Evolutionary conservation across 2,888 invertebrate genomes (phyloP), one percentile per base, ranked within the genome.

Genomic region (Brenthis ino): DNA sequence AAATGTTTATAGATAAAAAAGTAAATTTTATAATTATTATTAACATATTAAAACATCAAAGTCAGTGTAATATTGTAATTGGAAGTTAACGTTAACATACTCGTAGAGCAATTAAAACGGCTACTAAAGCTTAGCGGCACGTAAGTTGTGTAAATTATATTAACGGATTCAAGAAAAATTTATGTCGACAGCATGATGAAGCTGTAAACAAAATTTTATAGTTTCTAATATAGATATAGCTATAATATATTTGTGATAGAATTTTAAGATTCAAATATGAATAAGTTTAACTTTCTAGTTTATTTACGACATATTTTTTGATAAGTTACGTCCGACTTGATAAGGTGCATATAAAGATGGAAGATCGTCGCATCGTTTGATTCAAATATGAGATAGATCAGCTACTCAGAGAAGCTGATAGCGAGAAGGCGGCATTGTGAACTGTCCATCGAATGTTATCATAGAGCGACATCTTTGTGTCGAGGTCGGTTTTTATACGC

Each of bases 401-500:
- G 6, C n/a, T 16, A 8, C n/a, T 6, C 20, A 33, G 37, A 3
- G 81, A 80, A 77, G 81, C 82, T 80, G 82, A 81, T 79, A 79
- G 75, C 75, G 80, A 75, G 79, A 78, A 80, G 82, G 83, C 82
- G 83, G 82, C 76, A 82, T 85, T 85, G 87, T 87, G 87, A 85
- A 82, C 83, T 85, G 86, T 87, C 85, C 85, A 82, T 87, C 87
- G 80, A 83, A 78, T 82, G 85, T 85, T 89, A 91, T 92, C 90
- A 82, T 75, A 68, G 77, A 80, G 86, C 85, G 89, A 92, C 89
- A 91, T 91, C 89, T 89, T 85, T 83, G 85, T 85, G 78, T 81
- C 74, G 81, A 82, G 86, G 86, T 88, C 86, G 85, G 85, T 89
- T 91, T 91, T 91, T 89, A 81, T 86, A 81, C 86, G 87, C 86